A percentile compares a stretch with the other conserved stretches of the same genome.
Evolutionary conservation across 92 coral and sea anemone genomes (phyloP).

Genomic region (Heliopora coerulea): DNA sequence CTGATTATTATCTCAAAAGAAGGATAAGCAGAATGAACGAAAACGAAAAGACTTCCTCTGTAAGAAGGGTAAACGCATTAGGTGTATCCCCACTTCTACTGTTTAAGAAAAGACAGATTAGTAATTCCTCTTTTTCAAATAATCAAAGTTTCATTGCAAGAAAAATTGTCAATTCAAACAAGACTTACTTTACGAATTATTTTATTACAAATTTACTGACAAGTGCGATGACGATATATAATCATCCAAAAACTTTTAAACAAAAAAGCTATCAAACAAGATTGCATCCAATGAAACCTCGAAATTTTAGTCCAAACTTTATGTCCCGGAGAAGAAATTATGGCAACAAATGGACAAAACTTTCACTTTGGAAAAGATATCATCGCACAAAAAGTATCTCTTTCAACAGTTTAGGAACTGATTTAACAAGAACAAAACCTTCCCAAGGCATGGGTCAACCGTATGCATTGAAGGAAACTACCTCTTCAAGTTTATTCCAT

Average conservation of each 20-base stretch:
- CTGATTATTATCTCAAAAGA: neutral
- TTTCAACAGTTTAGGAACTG: no score
- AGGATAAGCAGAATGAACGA: neutral
- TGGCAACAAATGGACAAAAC: neutral
- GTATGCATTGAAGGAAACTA: no score
- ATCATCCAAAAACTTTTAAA: neutral
- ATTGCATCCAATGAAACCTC: no score
- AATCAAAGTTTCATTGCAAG: neutral
- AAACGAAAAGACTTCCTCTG: slow-evolving; percentile 3
- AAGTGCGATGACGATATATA: neutral
- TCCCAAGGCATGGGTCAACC: no score
- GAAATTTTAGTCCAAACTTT: no score
- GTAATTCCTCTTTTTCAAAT: neutral
- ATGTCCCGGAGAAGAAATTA: no score
- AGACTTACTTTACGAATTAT: neutral
- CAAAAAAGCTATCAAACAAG: neutral
- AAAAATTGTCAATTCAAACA: neutral
- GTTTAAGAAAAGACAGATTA: slow-evolving; percentile 27
- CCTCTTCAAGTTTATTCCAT: no score
- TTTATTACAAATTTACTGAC: neutral
- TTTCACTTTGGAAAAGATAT: neutral
- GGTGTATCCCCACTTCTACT: slow-evolving; percentile 22
- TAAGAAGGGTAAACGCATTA: neutral
- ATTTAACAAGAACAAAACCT: no score
- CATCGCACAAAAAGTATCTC: no score